phyloP scores from a whole-genome alignment of 1,140 invertebrate genomes.

The Papilio aristodemus region DNA sequence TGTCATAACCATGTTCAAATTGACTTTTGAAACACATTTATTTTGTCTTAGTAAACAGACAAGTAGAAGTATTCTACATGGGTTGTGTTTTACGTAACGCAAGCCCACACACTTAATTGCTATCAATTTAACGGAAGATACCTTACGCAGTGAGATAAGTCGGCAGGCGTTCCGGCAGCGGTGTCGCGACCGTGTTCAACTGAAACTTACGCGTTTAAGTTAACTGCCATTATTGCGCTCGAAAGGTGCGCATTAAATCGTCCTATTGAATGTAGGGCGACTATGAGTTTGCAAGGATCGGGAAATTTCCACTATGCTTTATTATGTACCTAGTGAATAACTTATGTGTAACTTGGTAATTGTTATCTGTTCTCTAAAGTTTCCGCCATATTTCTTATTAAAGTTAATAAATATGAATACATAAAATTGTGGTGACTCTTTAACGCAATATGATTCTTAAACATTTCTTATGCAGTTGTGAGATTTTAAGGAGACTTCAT shows the following conservation, averaged over 20 bases:
- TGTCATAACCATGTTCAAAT: too few relatives aligned
- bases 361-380: too few relatives aligned
- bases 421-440: too few relatives aligned
- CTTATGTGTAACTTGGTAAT: too few relatives aligned
- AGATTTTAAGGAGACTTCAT: too few relatives aligned
- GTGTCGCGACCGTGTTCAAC: slow-evolving; percentile 9
- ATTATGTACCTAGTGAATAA: too few relatives aligned
- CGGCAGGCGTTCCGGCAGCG: slow-evolving; percentile 15
- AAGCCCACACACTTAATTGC: slow-evolving; percentile 15
- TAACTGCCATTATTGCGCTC: slow-evolving; percentile 1
- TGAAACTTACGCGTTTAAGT: slow-evolving; percentile 21
- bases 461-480: too few relatives aligned
- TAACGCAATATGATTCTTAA: too few relatives aligned
- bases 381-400: too few relatives aligned
- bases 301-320: too few relatives aligned
- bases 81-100: not conserved
- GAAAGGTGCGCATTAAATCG: slow-evolving; percentile 25
- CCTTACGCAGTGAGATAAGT: not conserved
- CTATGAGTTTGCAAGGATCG: not conserved
- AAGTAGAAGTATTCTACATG: not conserved
- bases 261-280: slow-evolving; percentile 12
- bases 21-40: too few relatives aligned
- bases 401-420: too few relatives aligned
- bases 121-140: slow-evolving; percentile 21
- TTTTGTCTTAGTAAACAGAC: not conserved